Evolutionary conservation across 2,113 vertebrate genomes (phyloP).

Genomic region (Odocoileus hemionus): DNA sequence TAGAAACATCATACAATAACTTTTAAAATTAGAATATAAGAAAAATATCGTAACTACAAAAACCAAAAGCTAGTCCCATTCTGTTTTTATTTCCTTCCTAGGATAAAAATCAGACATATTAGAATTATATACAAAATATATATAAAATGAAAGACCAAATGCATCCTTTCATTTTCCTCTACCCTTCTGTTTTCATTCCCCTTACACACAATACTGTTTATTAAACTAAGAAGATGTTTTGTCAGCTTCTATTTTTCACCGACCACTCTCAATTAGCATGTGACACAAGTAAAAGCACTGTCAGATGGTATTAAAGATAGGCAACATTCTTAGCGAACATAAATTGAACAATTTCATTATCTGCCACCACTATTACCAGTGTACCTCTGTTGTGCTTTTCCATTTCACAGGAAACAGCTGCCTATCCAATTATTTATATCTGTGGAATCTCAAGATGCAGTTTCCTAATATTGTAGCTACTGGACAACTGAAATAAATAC

Average conservation of each 20-base stretch:
- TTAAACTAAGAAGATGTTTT: slow-evolving; percentile 30
- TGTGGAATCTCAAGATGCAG: background rate
- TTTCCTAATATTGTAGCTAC: background rate
- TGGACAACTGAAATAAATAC: background rate
- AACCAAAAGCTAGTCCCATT: background rate
- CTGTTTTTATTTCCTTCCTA: background rate
- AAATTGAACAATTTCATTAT: slow-evolving; percentile 50
- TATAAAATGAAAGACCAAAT: background rate
- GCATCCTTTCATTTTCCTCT: background rate
- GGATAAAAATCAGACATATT: background rate
- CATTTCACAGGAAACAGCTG: background rate
- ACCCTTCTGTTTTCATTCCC: background rate
- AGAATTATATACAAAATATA: background rate
- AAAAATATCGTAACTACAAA: background rate
- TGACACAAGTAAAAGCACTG: slow-evolving; percentile 30
- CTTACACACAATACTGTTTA: background rate
- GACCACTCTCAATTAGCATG: slow-evolving; percentile 29
- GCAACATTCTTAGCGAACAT: background rate
- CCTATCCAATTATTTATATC: background rate
- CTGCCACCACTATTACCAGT: background rate
- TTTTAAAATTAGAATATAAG: background rate
- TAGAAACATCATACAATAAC: background rate
- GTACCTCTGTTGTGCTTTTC: background rate
- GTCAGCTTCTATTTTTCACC: slow-evolving; percentile 42
- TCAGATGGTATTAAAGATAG: slow-evolving; percentile 51